Evolutionary conservation across 2,888 invertebrate species (phyloP).

Genomic region (Escarpia spicata): DNA sequence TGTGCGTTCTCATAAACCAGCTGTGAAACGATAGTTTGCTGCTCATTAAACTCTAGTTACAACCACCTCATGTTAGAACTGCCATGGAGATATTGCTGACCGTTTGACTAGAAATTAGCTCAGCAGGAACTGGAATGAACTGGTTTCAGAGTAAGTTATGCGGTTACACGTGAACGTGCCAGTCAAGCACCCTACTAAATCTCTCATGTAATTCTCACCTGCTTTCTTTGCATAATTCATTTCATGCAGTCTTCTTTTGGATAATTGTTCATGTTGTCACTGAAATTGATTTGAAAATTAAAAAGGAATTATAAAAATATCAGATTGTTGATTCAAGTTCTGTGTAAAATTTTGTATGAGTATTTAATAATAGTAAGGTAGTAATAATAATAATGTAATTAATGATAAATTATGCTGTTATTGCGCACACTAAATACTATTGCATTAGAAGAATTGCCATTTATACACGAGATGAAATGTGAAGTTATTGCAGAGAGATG

Average conservation of each 20-base stretch:
- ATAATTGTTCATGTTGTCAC: not conserved
- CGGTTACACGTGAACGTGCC: not conserved
- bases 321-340: not conserved
- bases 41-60: not conserved
- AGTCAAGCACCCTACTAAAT: not conserved
- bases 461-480: not conserved
- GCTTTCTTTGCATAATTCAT: not conserved
- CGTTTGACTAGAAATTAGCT: not conserved
- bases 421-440: not conserved
- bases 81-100: not conserved
- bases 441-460: not conserved
- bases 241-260: not conserved
- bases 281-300: not conserved
- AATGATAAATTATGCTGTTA: not conserved
- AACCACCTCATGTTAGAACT: not conserved
- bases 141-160: not conserved
- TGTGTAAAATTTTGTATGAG: not conserved
- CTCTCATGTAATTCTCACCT: not conserved
- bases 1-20: not conserved
- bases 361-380: not conserved
- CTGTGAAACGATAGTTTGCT: not conserved
- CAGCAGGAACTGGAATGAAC: constrained; percentile 5
- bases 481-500: not conserved
- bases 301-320: not conserved
- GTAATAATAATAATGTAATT: not conserved